phyloP scores from a whole-genome alignment of 2,888 invertebrate species.

The Oxyscelio sp. region DNA sequence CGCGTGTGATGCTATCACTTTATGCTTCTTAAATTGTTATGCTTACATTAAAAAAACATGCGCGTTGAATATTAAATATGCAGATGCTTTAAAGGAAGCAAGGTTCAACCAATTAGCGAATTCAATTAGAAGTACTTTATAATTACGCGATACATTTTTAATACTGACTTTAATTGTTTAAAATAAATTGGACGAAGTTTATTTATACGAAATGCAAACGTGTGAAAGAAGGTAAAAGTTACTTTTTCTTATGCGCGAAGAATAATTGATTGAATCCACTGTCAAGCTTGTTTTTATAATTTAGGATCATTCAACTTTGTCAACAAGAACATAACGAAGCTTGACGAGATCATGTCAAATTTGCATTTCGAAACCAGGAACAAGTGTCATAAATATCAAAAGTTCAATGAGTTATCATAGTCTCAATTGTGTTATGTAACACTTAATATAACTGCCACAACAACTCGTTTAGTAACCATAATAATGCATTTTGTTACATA shows the following conservation, averaged over 20 bases:
- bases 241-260: too few species aligned
- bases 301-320: too few species aligned
- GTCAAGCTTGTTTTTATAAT: too few species aligned
- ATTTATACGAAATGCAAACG: too few species aligned
- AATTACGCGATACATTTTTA: too few species aligned
- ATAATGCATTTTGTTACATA: constrained; percentile 59
- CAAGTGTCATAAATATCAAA: constrained; percentile 34
- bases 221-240: too few species aligned
- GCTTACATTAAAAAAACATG: constrained; percentile 1
- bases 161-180: too few species aligned
- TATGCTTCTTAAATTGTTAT: constrained; percentile 10
- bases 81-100: not conserved
- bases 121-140: too few species aligned
- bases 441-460: constrained; percentile 41
- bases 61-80: constrained; percentile 13
- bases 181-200: too few species aligned
- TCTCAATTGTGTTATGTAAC: constrained; percentile 51
- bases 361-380: constrained; percentile 9
- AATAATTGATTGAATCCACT: too few species aligned
- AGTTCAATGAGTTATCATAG: constrained; percentile 42
- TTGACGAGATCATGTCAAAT: constrained; percentile 2
- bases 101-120: not conserved
- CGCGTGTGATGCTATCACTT: constrained; percentile 20
- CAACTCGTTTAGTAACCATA: constrained; percentile 61
- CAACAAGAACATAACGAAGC: too few species aligned